Evolutionary conservation across 2,113 vertebrate genomes (phyloP).

Genomic region (Spizaetus ornatus): DNA sequence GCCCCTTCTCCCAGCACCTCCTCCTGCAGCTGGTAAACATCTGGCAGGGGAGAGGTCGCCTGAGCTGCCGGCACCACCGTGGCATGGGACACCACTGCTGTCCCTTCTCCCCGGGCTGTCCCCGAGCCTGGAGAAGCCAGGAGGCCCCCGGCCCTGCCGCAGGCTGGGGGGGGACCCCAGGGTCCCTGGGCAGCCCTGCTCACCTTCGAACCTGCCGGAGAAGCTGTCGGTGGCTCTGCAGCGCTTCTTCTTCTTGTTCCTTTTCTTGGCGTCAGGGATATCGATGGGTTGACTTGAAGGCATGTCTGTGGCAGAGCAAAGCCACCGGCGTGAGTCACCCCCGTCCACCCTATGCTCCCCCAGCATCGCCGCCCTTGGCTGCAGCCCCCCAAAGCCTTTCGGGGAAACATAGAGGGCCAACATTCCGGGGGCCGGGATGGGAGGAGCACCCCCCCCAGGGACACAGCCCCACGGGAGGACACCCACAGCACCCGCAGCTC

Average conservation of each 20-base stretch:
- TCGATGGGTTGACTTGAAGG: slow-evolving; percentile 93
- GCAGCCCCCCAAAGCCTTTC: not conserved
- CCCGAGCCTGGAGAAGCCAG: not conserved
- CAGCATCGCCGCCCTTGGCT: fast-evolving
- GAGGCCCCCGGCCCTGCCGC: not conserved
- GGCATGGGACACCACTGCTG: not conserved
- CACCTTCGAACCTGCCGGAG: slow-evolving; percentile 93
- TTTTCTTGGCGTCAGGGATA: slow-evolving; percentile 94
- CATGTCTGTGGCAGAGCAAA: slow-evolving; percentile 76
- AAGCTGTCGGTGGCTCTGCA: slow-evolving; percentile 97
- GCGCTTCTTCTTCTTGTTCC: slow-evolving; percentile 97
- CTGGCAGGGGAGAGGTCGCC: slow-evolving; percentile 40
- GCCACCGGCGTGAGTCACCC: not conserved
- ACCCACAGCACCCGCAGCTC: not conserved
- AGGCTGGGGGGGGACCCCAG: too few species aligned
- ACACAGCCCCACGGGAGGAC: fast-evolving
- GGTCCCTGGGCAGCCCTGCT: not conserved
- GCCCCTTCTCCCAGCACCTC: slow-evolving; percentile 94
- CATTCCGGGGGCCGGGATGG: fast-evolving
- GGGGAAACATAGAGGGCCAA: not conserved
- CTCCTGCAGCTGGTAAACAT: slow-evolving; percentile 95
- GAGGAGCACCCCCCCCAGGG: not conserved
- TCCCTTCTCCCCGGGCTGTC: not conserved
- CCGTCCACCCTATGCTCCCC: fast-evolving
- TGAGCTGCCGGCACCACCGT: fast-evolving